Base-by-base conservation (phyloP, 2,113 vertebrate genomes). In the Aleadryas rufinucha region DNA sequence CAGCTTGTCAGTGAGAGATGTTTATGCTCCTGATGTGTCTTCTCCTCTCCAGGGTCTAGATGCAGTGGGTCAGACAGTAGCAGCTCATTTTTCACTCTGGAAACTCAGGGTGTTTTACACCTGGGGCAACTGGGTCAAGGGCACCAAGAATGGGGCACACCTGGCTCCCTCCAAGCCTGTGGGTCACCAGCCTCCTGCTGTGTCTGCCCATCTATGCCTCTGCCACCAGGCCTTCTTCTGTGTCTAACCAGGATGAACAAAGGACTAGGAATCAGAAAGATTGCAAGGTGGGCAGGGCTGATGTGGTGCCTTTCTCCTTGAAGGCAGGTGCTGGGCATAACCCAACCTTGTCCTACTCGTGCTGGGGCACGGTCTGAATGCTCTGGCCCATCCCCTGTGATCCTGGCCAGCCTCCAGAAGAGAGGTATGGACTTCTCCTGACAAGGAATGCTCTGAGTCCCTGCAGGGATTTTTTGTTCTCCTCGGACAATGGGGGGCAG, bases 61-160 rank as follows among this genome's bases (percentile, higher is more conserved):
- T 11, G 19, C 66, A 42, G 44, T 33, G 33, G 37, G 17, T 77
- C 49, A 89, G 63, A 22, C 5, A 84, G 41, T 2, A 81, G 31
- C 28, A 77, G 31, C 31, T 77, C n/a, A 13, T 44, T 78, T 94
- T 64, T 56, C 45, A 12, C 20, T 14, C 61, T 59, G 33, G 71
- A 80, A 83, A 45, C 33, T 47, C 0, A 0, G 23, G 33, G 18
- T 30, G 45, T 60, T 89, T 90, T n/a, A 64, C 18, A 31, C 17
- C 20, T 17, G 37, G 31, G 20, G 12, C 74, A 70, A 3, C 13
- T 52, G 47, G 13, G n/a, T 33, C 23, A 11, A 59, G 30, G 30
- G 37, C 0, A 0, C 45, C 49, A 13, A 18, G 37, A 16, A 28
- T 4, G 23, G 28, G 31, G 26, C 10, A 6, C 47, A 24, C 12